Conservation (phyloP, 2,888 invertebrate genomes). For the Eupithecia subumbrata region DNA sequence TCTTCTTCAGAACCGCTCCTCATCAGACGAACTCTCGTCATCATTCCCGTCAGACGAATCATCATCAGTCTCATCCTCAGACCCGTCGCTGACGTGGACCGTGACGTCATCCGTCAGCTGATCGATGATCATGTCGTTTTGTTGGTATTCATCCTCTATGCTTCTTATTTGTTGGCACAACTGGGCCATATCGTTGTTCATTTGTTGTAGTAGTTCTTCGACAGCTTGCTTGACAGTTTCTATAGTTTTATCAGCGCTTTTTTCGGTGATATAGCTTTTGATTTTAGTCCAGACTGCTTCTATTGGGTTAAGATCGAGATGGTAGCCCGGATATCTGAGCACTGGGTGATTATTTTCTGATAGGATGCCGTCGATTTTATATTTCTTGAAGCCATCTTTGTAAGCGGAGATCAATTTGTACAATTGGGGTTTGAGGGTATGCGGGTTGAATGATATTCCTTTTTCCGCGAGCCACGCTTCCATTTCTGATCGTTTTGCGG, state of each 20-base stretch:
- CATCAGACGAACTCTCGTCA: conserved; percentile 22
- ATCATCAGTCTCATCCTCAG: conserved; percentile 13
- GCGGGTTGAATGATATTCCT: conserved; percentile 19
- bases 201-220: conserved; percentile 12
- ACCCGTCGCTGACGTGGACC: conserved; percentile 18
- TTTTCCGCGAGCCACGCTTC: conserved; percentile 29
- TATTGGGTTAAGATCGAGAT: conserved; percentile 27
- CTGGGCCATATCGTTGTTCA: conserved; percentile 11
- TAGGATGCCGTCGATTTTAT: conserved; percentile 20
- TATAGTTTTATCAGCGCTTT: conserved; percentile 13
- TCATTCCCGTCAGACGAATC: conserved; percentile 1
- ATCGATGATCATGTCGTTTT: conserved; percentile 23
- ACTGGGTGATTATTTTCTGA: conserved; percentile 23
- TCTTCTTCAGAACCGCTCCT: conserved; percentile 7
- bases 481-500: conserved; percentile 19
- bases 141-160: conserved; percentile 20
- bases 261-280: conserved; percentile 9
- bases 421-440: conserved; percentile 21
- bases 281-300: conserved; percentile 27
- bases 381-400: conserved; percentile 29
- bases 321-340: conserved; percentile 22
- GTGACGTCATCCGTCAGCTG: conserved; percentile 24
- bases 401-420: conserved; percentile 19
- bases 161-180: conserved; percentile 14
- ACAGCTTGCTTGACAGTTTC: conserved; percentile 14